Base-by-base conservation (phyloP, 2,113 vertebrate species). In the Eudyptes chrysolophus region DNA sequence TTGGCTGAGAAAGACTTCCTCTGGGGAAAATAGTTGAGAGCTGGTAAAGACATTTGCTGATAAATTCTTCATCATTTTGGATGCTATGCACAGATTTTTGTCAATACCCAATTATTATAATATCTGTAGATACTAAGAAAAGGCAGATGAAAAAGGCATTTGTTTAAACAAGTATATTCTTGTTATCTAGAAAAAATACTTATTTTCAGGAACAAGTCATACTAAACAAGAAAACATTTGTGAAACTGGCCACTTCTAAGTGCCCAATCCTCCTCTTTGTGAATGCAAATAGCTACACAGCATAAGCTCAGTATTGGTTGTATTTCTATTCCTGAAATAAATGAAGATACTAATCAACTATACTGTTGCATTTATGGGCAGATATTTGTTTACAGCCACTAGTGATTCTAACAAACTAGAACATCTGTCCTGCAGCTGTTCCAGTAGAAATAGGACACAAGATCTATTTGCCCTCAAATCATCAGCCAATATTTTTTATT, bases 401-500 rank as follows among this genome's bases (percentile, higher is more conserved):
- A 64, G 51, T n/a, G 69, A 80, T 34, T 55, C 52, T 15, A 90
- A 57, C 93, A 57, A 65, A 54, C 44, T 26, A 42, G 48, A 94
- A 69, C 71, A 85, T 66, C 61, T 93, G 80, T 78, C 93, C 93
- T 76, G 78, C 65, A 74, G 96, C 96, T 55, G 55, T 42, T 91
- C 32, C 68, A 83, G n/a, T 26, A 66, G 51, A 86, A 89, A 66
- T 17, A 77, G 84, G 61, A 46, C 83, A 48, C 3, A 1, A 48
- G 58, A 86, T 92, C 81, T 70, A 94, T 86, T 64, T 62, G 75
- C 71, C 74, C 24, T 60, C 57, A n/a, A 93, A 89, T 30, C 42
- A 90, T 16, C 80, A 46, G 66, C 36, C 74, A 66, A 42, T 94
- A 85, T 74, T 70, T 77, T 84, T 75, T 42, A 96, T 79, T 77